Conservation (phyloP, 2,797 vertebrate genomes). For the Sylvilagus floridanus region DNA sequence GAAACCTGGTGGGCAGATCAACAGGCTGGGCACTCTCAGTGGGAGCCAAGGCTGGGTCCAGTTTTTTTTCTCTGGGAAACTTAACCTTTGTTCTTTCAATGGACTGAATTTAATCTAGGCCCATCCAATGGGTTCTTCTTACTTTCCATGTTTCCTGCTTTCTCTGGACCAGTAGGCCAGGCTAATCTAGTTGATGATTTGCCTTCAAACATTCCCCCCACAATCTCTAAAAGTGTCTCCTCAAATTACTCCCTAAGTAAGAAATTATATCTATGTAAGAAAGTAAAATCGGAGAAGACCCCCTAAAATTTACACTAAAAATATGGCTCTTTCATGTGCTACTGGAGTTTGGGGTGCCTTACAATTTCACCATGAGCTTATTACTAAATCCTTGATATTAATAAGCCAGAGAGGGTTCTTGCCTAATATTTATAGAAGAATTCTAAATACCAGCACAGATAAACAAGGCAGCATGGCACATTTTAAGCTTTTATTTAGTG, state of each 20-base stretch:
- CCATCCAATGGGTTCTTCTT: background rate
- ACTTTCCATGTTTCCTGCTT: background rate
- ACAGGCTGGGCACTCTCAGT: background rate
- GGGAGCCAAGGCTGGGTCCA: background rate
- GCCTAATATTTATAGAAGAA: too few relatives aligned
- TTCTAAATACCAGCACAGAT: too few relatives aligned
- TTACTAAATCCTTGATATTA: too few relatives aligned
- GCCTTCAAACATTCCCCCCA: background rate
- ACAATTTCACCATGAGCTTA: too few relatives aligned
- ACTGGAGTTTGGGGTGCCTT: too few relatives aligned
- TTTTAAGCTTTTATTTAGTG: too few relatives aligned
- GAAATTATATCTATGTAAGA: background rate
- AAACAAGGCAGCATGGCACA: too few relatives aligned
- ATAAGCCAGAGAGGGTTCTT: too few relatives aligned
- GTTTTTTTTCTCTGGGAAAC: background rate
- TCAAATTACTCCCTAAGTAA: background rate
- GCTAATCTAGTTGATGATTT: background rate
- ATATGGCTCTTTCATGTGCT: too few relatives aligned
- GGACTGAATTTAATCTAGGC: background rate
- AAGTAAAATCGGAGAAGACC: too few relatives aligned
- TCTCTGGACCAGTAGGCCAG: background rate
- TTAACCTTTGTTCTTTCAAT: background rate
- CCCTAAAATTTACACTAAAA: too few relatives aligned
- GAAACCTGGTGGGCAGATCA: background rate
- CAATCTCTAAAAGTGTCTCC: background rate